Percentiles rank a stretch among this genome's conserved stretches.
These are phyloP conservation scores for Lepidotrigona ventralis DNA, from an alignment of 1,140 invertebrate species.

Conservation along the genomic window DNA sequence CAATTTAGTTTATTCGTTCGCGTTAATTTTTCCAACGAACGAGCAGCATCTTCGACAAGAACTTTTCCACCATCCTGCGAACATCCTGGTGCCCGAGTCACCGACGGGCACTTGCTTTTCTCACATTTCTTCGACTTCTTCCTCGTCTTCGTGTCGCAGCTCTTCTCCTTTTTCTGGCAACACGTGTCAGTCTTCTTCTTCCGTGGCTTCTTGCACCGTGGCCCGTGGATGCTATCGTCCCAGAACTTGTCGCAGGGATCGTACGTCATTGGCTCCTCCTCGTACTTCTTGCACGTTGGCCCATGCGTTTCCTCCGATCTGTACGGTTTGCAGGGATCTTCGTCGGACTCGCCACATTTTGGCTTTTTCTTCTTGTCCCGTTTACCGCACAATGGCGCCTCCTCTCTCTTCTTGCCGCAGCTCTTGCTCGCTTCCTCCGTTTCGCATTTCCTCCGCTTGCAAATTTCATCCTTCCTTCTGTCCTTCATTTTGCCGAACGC, in stretches of 20 bases:
- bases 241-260: conserved; percentile 10
- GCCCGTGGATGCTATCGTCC: background rate
- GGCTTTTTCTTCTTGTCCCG: background rate
- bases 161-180: background rate
- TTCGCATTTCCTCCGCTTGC: conserved; percentile 25
- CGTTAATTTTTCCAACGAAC: no score
- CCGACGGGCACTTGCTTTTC: conserved; percentile 46
- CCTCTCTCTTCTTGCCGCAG: conserved; percentile 10
- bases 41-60: conserved; percentile 3
- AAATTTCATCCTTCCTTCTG: conserved; percentile 6
- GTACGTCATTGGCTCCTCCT: background rate
- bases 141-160: background rate
- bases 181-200: background rate
- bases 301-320: background rate
- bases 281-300: background rate
- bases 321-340: conserved; percentile 29
- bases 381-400: background rate
- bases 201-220: background rate
- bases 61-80: background rate
- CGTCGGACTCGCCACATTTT: background rate
- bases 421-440: background rate
- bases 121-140: conserved; percentile 1
- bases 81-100: conserved; percentile 49
- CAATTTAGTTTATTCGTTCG: background rate
- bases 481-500: conserved; percentile 11